phyloP scores from a whole-genome alignment of 2,888 invertebrate genomes.

The Ametastegia equiseti region DNA sequence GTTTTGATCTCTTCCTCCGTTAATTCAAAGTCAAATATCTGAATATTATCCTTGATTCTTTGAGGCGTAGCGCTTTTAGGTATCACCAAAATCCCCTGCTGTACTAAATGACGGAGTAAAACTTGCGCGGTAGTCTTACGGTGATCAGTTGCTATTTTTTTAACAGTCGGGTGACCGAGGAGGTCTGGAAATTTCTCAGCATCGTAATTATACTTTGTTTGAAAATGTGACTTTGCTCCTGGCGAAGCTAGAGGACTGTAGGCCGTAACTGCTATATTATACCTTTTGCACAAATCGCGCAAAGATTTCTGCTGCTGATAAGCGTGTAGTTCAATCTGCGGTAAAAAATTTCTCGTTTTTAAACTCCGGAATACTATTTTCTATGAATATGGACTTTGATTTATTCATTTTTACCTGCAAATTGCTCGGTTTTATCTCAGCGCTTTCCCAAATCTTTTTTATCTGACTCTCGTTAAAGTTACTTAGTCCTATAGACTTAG shows the following conservation, averaged over 20 bases:
- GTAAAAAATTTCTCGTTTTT: neutral
- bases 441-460: conserved; percentile 79
- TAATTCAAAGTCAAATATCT: conserved; percentile 83
- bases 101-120: conserved; percentile 83
- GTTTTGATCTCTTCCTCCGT: conserved; percentile 77
- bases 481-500: conserved; percentile 87
- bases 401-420: conserved; percentile 76
- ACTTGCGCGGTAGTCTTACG: conserved; percentile 84
- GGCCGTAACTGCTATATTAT: conserved; percentile 83
- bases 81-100: conserved; percentile 84
- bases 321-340: conserved; percentile 84
- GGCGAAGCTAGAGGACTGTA: conserved; percentile 87
- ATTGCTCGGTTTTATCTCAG: conserved; percentile 84
- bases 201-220: conserved; percentile 81
- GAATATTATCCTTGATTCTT: conserved; percentile 84
- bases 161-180: conserved; percentile 80
- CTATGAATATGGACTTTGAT: conserved; percentile 3
- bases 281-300: conserved; percentile 80
- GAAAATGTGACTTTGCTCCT: conserved; percentile 82
- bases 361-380: neutral
- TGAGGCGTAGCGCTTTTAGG: conserved; percentile 87
- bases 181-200: conserved; percentile 81
- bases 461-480: conserved; percentile 88
- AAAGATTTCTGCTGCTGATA: conserved; percentile 85
- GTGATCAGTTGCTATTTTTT: conserved; percentile 79